These are phyloP conservation scores for Sycophaga agraensis DNA, from an alignment of 1,140 invertebrate species.

Conservation along the genomic window DNA sequence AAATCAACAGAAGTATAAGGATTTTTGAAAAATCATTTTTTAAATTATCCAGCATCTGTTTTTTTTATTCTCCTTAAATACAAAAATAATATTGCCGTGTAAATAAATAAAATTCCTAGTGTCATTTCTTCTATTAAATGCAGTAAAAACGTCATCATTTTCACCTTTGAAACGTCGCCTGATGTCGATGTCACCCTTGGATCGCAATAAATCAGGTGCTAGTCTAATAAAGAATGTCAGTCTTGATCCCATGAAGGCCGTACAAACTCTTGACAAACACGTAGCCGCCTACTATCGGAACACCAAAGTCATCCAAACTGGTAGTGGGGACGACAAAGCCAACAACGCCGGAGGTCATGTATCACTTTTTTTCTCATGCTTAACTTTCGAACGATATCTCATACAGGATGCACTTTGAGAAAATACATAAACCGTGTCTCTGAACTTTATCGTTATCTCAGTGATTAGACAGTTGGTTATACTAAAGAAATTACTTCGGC, in stretches of 20 bases:
- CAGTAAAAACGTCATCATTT: constrained; percentile 29
- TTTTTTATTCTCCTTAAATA: no score
- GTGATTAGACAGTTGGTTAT: not conserved
- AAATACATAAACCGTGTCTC: not conserved
- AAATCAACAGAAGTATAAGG: no score
- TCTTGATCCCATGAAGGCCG: constrained; percentile 23
- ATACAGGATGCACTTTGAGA: constrained; percentile 6
- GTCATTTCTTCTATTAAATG: no score
- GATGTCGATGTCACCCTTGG: constrained; percentile 42
- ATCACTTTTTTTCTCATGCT: constrained; percentile 15
- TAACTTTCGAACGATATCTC: not conserved
- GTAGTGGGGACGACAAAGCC: constrained; percentile 39
- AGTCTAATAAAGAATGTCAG: constrained; percentile 10
- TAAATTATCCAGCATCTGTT: no score
- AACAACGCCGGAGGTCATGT: constrained; percentile 33
- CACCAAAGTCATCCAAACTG: constrained; percentile 34
- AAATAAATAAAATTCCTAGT: no score
- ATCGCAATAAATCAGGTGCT: constrained; percentile 16
- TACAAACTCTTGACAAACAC: constrained; percentile 28
- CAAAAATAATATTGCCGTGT: no score
- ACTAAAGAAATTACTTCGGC: not conserved
- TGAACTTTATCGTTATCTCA: not conserved
- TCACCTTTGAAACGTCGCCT: constrained; percentile 35
- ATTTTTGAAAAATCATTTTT: no score
- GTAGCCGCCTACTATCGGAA: constrained; percentile 33